These are phyloP conservation scores for Coilia nasus DNA, from an alignment of 2,797 vertebrate genomes.

Conservation along the genomic window DNA sequence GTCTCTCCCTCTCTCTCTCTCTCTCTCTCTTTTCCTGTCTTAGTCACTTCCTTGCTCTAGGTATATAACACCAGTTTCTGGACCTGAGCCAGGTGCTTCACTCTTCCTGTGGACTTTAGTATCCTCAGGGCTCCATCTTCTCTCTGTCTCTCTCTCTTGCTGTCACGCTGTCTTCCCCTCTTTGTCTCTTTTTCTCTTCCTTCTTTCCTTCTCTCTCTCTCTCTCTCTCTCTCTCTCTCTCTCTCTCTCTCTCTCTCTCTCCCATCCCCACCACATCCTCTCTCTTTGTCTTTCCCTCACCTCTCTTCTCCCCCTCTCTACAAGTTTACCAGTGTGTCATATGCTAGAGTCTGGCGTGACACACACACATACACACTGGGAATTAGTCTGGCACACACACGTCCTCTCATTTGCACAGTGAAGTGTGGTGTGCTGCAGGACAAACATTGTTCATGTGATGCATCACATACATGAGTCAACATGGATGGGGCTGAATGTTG, in stretches of 20 bases:
- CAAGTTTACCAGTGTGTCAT: background rate
- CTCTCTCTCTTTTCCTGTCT: background rate
- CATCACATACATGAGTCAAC: constrained; percentile 13
- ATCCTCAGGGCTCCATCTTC: background rate
- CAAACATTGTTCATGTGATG: background rate
- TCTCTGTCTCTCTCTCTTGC: background rate
- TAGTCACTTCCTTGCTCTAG: background rate
- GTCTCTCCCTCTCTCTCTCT: background rate
- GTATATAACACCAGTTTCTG: background rate
- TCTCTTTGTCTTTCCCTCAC: background rate
- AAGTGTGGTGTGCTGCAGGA: background rate
- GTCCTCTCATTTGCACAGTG: background rate
- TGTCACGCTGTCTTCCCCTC: background rate
- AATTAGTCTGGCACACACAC: background rate
- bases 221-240: background rate
- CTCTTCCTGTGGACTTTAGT: constrained; percentile 18
- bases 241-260: constrained; percentile 12
- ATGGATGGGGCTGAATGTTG: background rate
- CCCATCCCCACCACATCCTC: background rate
- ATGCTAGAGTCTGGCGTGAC: background rate
- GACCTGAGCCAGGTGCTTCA: background rate
- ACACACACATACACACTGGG: background rate
- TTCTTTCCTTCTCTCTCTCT: constrained; percentile 26
- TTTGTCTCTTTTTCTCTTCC: background rate
- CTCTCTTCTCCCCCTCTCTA: background rate